phyloP scores from a whole-genome alignment of 2,888 invertebrate species.

The Baccha elongata region DNA sequence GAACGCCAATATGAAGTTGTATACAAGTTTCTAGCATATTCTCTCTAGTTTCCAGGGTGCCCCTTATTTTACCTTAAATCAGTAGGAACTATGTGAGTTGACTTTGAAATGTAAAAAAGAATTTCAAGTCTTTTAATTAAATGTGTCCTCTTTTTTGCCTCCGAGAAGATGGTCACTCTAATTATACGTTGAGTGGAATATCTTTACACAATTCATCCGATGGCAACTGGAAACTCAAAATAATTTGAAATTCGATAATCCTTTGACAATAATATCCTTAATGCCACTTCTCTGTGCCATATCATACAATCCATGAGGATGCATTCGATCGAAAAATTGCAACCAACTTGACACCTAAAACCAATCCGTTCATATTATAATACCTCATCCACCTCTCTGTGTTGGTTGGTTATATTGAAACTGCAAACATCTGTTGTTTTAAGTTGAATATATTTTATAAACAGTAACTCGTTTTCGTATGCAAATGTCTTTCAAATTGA shows the following conservation, averaged over 20 bases:
- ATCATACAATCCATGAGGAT: conserved; percentile 20
- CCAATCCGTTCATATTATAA: conserved; percentile 43
- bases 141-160: too few relatives aligned
- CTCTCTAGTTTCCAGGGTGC: too few relatives aligned
- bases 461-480: conserved; percentile 46
- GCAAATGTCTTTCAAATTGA: conserved; percentile 65
- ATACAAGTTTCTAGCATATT: too few relatives aligned
- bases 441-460: conserved; percentile 19
- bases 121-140: too few relatives aligned
- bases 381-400: not conserved
- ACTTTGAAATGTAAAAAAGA: too few relatives aligned
- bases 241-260: conserved; percentile 33
- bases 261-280: conserved; percentile 35
- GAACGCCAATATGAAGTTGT: too few relatives aligned
- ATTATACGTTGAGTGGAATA: too few relatives aligned
- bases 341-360: conserved; percentile 54
- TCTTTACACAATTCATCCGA: too few relatives aligned
- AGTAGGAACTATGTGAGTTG: too few relatives aligned
- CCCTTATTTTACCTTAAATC: too few relatives aligned
- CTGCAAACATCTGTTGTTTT: conserved; percentile 57
- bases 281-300: conserved; percentile 20
- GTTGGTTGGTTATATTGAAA: conserved; percentile 15
- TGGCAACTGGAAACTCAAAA: conserved; percentile 12
- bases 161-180: too few relatives aligned
- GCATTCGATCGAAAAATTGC: conserved; percentile 53